Percentiles rank a stretch among this genome's conserved stretches.
These are phyloP conservation scores for Myotis vivesi DNA, from an alignment of 2,797 vertebrate species.

Conservation along the genomic window DNA sequence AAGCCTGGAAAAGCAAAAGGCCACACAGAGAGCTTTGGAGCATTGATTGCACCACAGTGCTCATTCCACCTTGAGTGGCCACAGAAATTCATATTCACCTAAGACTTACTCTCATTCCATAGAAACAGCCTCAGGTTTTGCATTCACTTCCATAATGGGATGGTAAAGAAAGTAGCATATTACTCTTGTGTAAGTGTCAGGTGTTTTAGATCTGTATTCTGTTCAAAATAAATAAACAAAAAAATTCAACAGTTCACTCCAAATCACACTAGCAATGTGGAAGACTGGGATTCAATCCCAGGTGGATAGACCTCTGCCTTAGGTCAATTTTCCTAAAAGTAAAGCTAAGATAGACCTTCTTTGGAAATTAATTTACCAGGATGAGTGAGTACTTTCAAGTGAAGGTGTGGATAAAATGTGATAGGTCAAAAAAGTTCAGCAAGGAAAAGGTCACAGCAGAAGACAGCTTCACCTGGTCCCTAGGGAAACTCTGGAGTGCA, in stretches of 20 bases:
- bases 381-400: not conserved
- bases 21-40: not conserved
- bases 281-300: not conserved
- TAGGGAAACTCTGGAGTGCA: not conserved
- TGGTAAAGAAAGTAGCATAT: not conserved
- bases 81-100: not conserved
- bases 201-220: not conserved
- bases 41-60: not conserved
- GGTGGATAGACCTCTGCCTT: not conserved
- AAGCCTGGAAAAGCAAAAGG: not conserved
- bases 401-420: not conserved
- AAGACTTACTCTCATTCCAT: not conserved
- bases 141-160: not conserved
- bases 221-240: not conserved
- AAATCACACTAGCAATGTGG: not conserved
- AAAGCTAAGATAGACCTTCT: not conserved
- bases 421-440: not conserved
- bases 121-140: not conserved
- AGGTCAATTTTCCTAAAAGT: not conserved
- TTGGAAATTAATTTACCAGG: not conserved
- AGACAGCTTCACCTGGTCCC: not conserved
- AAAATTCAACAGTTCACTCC: not conserved
- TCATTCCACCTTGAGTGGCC: not conserved
- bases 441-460: not conserved
- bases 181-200: not conserved